These are phyloP conservation scores for Probosciger aterrimus DNA, from an alignment of 2,113 vertebrate genomes.

Conservation along the genomic window DNA sequence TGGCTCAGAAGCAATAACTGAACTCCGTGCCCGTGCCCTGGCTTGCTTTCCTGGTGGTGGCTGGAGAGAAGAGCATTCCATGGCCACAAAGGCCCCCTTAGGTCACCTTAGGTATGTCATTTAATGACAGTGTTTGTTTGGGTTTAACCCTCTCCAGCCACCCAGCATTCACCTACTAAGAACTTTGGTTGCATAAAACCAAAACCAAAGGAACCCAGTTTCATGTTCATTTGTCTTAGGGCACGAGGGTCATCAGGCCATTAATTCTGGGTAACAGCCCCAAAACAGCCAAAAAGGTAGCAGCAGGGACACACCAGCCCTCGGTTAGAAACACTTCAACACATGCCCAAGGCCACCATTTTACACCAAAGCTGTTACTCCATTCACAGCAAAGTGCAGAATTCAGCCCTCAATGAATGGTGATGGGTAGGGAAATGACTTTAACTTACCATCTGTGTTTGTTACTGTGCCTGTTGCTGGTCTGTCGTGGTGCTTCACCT, in stretches of 20 bases:
- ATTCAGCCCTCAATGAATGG: fast-evolving
- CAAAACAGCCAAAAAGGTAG: fast-evolving
- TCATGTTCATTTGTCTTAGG: fast-evolving
- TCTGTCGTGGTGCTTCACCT: fast-evolving
- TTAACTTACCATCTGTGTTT: not conserved
- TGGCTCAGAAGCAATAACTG: fast-evolving
- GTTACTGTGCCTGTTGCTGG: not conserved
- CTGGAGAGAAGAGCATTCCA: not conserved
- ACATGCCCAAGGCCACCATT: fast-evolving
- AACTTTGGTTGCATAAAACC: not conserved
- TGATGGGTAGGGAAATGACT: not conserved
- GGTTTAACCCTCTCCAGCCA: not conserved
- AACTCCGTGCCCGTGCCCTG: not conserved
- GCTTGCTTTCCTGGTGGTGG: not conserved
- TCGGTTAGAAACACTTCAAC: not conserved
- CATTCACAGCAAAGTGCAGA: fast-evolving
- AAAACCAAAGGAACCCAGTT: constrained; percentile 12
- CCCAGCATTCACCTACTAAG: not conserved
- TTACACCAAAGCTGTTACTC: not conserved
- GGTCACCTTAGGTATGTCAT: fast-evolving
- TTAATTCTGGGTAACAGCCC: too few species aligned
- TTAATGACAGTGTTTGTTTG: not conserved
- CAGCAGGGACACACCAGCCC: not conserved
- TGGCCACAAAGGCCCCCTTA: fast-evolving
- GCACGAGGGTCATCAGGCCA: fast-evolving